Conservation (phyloP, 2,888 invertebrate species). For the Pseudoips prasinana region DNA sequence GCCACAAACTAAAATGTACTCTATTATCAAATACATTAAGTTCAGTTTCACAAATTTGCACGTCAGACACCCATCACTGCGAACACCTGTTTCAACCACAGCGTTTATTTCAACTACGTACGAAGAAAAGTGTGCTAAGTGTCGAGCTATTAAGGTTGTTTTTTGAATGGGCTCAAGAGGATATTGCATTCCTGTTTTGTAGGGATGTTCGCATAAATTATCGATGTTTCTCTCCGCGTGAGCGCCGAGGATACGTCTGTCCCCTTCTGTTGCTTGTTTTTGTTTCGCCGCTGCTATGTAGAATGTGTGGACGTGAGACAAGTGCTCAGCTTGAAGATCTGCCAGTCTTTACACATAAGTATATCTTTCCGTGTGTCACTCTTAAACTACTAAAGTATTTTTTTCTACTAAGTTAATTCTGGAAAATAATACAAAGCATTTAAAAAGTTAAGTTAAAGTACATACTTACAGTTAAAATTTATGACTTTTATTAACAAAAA, state of each 20-base stretch:
- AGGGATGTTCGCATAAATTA: conserved; percentile 81
- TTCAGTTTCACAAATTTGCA: conserved; percentile 12
- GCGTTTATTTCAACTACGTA: conserved; percentile 46
- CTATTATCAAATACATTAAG: conserved; percentile 4
- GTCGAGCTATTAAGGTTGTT: conserved; percentile 14
- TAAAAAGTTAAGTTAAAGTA: too few species aligned
- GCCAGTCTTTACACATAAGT: conserved; percentile 44
- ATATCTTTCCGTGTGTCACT: conserved; percentile 33
- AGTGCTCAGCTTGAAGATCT: conserved; percentile 55
- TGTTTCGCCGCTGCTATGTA: conserved; percentile 56
- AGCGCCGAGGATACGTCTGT: conserved; percentile 57
- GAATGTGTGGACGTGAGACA: conserved; percentile 59
- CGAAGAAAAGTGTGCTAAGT: conserved; percentile 31
- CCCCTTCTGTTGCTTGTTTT: conserved; percentile 74
- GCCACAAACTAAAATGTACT: conserved; percentile 22
- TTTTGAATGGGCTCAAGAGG: conserved; percentile 21
- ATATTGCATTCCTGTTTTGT: conserved; percentile 70
- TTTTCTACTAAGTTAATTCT: too few species aligned
- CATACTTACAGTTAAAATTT: too few species aligned
- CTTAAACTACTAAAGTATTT: too few species aligned
- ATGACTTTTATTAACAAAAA: too few species aligned
- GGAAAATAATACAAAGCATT: too few species aligned
- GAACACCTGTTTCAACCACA: conserved; percentile 80
- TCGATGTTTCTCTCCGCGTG: conserved; percentile 72
- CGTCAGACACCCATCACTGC: conserved; percentile 52